Percentiles rank a stretch among this genome's conserved stretches.
Evolutionary conservation across 2,797 vertebrate genomes (phyloP).

Genomic region (Varecia variegata): DNA sequence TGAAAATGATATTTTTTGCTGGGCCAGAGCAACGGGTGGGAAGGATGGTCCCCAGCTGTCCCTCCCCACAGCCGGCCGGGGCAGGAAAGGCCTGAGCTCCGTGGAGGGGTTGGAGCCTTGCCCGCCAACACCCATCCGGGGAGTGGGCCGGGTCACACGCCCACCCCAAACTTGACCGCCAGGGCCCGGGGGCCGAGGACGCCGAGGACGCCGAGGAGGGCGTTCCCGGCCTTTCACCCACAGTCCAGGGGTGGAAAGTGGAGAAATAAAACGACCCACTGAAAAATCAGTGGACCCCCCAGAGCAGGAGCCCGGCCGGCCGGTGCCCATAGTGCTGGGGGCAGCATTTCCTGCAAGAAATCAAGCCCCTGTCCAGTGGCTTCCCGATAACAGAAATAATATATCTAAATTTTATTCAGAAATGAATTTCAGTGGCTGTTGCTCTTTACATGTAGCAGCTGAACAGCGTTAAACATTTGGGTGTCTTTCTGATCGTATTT

Average conservation of each 20-base stretch:
- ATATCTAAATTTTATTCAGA: conserved; percentile 64
- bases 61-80: not conserved
- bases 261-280: not conserved
- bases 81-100: not conserved
- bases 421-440: conserved; percentile 7
- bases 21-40: not conserved
- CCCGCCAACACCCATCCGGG: not conserved
- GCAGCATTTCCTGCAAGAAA: conserved; percentile 62
- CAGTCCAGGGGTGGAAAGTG: not conserved
- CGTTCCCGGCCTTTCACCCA: not conserved
- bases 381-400: conserved; percentile 59
- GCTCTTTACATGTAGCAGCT: conserved; percentile 35
- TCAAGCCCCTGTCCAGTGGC: conserved; percentile 35
- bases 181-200: not conserved
- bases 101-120: rapidly evolving
- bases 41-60: not conserved
- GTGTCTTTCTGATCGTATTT: conserved; percentile 57
- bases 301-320: conserved; percentile 60
- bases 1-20: not conserved
- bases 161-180: no score
- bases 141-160: not conserved
- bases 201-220: not conserved
- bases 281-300: conserved; percentile 71
- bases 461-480: conserved; percentile 47
- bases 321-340: conserved; percentile 53